Evolutionary conservation across 1,140 invertebrate species (phyloP).

Genomic region (Heliconius congener): DNA sequence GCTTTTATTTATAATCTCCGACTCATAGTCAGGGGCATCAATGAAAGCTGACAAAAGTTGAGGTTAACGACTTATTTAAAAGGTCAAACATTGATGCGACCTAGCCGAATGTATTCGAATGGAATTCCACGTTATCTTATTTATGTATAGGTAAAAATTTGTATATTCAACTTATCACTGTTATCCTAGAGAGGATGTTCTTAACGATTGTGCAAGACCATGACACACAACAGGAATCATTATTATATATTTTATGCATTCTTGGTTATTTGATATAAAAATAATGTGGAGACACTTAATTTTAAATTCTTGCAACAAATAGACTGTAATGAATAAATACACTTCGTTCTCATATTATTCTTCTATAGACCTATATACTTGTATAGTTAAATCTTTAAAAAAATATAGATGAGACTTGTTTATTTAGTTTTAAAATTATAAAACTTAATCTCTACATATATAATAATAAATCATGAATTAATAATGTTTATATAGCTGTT

Average conservation of each 20-base stretch:
- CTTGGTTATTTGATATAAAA: no score
- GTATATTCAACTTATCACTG: no score
- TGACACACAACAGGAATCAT: no score
- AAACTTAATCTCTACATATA: neutral
- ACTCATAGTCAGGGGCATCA: constrained; percentile 1
- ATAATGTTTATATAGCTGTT: no score
- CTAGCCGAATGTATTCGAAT: neutral
- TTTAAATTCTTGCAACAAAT: no score
- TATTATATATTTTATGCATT: no score
- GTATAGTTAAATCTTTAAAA: no score
- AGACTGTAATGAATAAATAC: no score
- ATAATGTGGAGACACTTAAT: no score
- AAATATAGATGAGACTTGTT: no score
- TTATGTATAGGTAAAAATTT: neutral
- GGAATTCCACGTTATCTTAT: neutral
- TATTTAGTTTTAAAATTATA: neutral
- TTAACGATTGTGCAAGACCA: neutral
- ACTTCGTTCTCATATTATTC: no score
- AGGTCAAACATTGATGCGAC: neutral
- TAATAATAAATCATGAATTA: neutral
- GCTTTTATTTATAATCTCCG: constrained; percentile 4
- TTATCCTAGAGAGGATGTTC: neutral
- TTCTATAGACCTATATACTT: no score
- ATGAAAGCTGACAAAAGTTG: constrained; percentile 14
- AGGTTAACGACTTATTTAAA: constrained; percentile 14